Conservation (phyloP, 2,113 vertebrate species). For the Mungos mungo region DNA sequence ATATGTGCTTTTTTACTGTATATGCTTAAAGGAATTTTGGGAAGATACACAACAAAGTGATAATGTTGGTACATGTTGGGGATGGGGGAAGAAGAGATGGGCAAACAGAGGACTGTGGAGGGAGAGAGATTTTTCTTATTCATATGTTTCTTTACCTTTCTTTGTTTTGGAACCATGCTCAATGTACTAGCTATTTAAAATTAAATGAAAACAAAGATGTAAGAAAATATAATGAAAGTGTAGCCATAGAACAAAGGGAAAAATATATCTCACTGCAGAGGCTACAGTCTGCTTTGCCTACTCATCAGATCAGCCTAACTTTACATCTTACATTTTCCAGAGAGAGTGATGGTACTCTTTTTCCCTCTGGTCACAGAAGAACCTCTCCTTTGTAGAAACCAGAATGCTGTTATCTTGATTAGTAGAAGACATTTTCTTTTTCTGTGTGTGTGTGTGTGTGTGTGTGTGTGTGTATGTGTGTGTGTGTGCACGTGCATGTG, state of each 20-base stretch:
- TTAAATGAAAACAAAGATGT: background rate
- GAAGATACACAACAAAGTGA: background rate
- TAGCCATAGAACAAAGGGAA: background rate
- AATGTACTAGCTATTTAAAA: background rate
- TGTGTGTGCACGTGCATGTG: background rate
- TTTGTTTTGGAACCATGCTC: background rate
- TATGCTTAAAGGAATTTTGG: background rate
- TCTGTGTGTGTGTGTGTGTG: background rate
- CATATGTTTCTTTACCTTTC: background rate
- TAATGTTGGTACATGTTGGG: background rate
- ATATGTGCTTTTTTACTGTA: background rate
- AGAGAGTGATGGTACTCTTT: background rate
- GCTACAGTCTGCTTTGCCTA: background rate
- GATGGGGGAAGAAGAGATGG: too few relatives aligned
- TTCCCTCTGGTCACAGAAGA: background rate
- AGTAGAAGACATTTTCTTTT: background rate
- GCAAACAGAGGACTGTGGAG: background rate
- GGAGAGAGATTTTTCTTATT: background rate
- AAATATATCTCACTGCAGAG: background rate
- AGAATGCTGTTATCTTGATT: background rate
- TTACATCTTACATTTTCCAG: background rate
- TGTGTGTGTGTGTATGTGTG: background rate
- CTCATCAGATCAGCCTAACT: background rate
- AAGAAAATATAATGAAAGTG: background rate
- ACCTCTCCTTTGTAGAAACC: background rate